Base-by-base conservation (phyloP, 1,140 invertebrate genomes). In the Drosophila pandora region DNA sequence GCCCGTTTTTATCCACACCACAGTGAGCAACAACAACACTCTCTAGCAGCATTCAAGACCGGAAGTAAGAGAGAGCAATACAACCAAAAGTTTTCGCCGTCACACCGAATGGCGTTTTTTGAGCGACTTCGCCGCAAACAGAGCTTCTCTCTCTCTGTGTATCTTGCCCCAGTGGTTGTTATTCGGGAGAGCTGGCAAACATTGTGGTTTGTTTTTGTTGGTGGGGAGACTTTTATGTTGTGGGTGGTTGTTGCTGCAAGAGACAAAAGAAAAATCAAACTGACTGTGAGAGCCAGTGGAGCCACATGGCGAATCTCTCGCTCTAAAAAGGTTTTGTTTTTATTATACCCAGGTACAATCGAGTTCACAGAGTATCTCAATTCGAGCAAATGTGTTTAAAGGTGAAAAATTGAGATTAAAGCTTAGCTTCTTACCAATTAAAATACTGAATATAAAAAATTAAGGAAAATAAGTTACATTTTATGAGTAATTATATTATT, bases 101-200 rank as follows among this genome's bases (percentile, higher is more conserved):
- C 49, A 75, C 74, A 34, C 67, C 72, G 56, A 79, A 77, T 56
- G 79, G 83, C 82, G 59, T 87, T 87, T 76, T 87, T 87, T 79
- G 82, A 87, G 84, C 71, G 84, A 89, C 78, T 88, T 88, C 83
- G 83, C 83, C 79, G 76, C 70, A 76, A 30, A 74, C 67, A 79
- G 65, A 55, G 57, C 48, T 43, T 10, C 57, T 21, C 48, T 52
- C 54, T 59, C 39, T 47, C 45, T 32, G 17, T 47, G 23, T 7
- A 10, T n/a, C 25, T 30, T 3, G 4, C 21, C 13, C 5, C 41
- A 39, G 37, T 39, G n/a, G 34, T 17, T 41, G 9, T 28, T 49
- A 41, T 34, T 43, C 47, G 13, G 37, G 49, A 48, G 62, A 63
- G 54, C 45, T 41, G 37, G 34, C 76, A 63, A 82, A 74, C 76